These are phyloP conservation scores for Microcebus murinus DNA, from an alignment of 2,113 vertebrate species.

Conservation along the genomic window DNA sequence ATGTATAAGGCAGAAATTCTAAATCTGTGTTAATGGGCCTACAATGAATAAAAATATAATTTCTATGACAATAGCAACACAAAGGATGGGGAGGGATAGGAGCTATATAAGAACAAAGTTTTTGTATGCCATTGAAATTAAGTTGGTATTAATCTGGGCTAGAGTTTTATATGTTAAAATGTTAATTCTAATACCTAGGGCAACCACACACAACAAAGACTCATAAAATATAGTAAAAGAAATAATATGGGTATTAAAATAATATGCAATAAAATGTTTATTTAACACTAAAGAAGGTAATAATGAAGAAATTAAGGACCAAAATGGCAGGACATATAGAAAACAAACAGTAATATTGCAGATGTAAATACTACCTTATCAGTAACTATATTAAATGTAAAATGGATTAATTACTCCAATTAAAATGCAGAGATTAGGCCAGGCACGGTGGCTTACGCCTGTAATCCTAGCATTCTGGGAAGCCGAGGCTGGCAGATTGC, in stretches of 20 bases:
- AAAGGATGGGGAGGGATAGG: background rate
- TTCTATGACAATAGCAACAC: background rate
- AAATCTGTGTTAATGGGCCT: background rate
- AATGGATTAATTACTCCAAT: background rate
- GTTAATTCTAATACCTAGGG: background rate
- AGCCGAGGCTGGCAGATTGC: too few relatives aligned
- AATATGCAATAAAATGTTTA: background rate
- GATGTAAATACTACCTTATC: background rate
- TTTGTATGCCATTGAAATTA: background rate
- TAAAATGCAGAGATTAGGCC: background rate
- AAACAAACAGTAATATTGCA: background rate
- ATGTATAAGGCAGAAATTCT: background rate
- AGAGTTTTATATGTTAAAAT: background rate
- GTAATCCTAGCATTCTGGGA: too few relatives aligned
- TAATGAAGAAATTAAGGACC: background rate
- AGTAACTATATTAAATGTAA: background rate
- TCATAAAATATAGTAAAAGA: background rate
- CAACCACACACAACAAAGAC: background rate
- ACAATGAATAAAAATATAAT: background rate
- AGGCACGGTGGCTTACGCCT: too few relatives aligned
- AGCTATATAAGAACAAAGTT: background rate
- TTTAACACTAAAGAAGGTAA: background rate
- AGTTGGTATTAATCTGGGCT: background rate
- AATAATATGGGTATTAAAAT: background rate
- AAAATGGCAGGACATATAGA: background rate